Evolutionary conservation across 1,140 invertebrate species (phyloP).

Genomic region (Calycopis cecrops): DNA sequence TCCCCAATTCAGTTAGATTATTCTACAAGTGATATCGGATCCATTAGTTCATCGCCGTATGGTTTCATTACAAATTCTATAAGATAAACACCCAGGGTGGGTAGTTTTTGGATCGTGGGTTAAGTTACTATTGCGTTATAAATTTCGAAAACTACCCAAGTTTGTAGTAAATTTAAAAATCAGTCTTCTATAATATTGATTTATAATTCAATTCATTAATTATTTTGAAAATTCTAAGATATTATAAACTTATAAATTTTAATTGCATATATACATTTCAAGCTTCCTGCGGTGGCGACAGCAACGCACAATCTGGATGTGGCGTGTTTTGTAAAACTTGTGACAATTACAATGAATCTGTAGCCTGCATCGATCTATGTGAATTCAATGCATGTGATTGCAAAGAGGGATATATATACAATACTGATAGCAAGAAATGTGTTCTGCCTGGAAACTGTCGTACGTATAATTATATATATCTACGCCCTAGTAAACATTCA

Average conservation of each 20-base stretch:
- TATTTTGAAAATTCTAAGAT: too few species aligned
- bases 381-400: conserved; percentile 31
- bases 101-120: too few species aligned
- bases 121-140: too few species aligned
- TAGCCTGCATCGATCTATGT: conserved; percentile 17
- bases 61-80: too few species aligned
- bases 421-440: conserved; percentile 24
- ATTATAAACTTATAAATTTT: conserved; percentile 22
- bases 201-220: too few species aligned
- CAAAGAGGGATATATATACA: conserved; percentile 19
- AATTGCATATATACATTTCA: conserved; percentile 24
- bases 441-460: conserved; percentile 27
- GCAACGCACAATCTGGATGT: conserved; percentile 27
- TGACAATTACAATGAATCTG: conserved; percentile 21
- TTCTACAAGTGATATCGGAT: too few species aligned
- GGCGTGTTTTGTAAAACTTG: conserved; percentile 29
- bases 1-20: too few species aligned
- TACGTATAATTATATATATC: conserved; percentile 18
- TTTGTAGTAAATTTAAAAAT: too few species aligned
- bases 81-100: too few species aligned
- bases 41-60: too few species aligned
- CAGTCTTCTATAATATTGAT: too few species aligned
- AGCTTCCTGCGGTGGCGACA: conserved; percentile 30
- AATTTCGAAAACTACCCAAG: too few species aligned
- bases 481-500: background rate